Percentiles rank a stretch among this genome's conserved stretches.
Conservation (phyloP, 2,888 invertebrate genomes). For the Glaucopsyche alexis region DNA sequence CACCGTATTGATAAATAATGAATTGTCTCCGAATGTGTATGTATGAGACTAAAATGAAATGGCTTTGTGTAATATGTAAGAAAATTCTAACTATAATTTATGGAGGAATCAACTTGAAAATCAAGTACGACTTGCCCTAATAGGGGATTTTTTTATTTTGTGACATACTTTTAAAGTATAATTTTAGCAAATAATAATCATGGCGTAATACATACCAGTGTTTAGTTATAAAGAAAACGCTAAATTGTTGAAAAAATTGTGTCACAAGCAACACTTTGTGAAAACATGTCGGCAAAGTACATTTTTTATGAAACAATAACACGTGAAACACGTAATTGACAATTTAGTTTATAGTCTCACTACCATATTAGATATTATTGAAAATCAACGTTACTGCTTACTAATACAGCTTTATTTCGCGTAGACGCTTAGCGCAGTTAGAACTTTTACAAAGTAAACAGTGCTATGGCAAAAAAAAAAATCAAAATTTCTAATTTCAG, state of each 20-base stretch:
- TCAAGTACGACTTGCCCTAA: background rate
- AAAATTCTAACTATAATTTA: background rate
- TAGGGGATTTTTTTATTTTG: background rate
- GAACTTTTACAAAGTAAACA: no score
- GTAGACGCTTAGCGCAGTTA: no score
- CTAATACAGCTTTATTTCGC: no score
- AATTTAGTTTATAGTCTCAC: no score
- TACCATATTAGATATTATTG: no score
- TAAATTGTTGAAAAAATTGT: background rate
- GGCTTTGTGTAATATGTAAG: background rate
- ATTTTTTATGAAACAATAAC: no score
- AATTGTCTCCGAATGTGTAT: background rate
- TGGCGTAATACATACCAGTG: background rate
- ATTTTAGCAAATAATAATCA: slow-evolving; percentile 6
- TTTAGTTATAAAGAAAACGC: background rate
- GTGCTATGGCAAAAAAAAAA: no score
- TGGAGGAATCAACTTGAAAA: background rate
- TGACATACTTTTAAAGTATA: slow-evolving; percentile 4
- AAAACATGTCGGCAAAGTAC: no score
- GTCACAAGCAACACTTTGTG: no score
- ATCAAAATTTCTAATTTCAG: no score
- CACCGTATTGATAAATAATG: slow-evolving; percentile 1
- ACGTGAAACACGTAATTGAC: no score
- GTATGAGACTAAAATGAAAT: background rate
- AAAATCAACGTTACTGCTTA: no score